These are phyloP conservation scores for Thalpophila matura DNA, from an alignment of 2,888 invertebrate species.

Conservation along the genomic window DNA sequence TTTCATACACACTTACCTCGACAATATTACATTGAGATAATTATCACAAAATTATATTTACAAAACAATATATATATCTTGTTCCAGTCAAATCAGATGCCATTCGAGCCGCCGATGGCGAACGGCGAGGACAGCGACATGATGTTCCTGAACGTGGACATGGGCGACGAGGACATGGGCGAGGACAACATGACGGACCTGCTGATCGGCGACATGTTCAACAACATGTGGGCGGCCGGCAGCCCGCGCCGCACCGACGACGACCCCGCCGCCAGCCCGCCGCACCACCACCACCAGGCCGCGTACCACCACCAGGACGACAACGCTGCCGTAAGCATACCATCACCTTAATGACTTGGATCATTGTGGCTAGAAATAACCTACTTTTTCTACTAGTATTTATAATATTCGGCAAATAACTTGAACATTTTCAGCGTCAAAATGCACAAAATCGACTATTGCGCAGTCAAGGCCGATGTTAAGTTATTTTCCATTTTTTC, in stretches of 20 bases:
- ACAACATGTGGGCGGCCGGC: constrained; percentile 83
- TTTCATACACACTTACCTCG: too few relatives aligned
- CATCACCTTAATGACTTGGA: too few relatives aligned
- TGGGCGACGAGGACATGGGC: constrained; percentile 90
- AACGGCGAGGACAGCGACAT: constrained; percentile 88
- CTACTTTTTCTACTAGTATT: too few relatives aligned
- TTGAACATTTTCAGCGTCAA: too few relatives aligned
- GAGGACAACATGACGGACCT: constrained; percentile 93
- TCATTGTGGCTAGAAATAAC: too few relatives aligned
- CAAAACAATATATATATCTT: too few relatives aligned
- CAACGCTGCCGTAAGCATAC: constrained; percentile 65
- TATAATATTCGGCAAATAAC: too few relatives aligned
- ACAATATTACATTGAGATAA: too few relatives aligned
- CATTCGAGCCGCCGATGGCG: constrained; percentile 85
- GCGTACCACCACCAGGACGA: constrained; percentile 69
- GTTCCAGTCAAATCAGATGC: constrained; percentile 83
- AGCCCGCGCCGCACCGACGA: constrained; percentile 71
- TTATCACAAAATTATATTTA: too few relatives aligned
- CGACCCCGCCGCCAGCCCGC: constrained; percentile 70
- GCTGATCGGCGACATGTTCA: constrained; percentile 93
- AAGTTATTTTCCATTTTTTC: too few relatives aligned
- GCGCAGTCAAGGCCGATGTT: too few relatives aligned
- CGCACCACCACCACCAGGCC: constrained; percentile 68
- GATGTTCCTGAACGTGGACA: constrained; percentile 85
- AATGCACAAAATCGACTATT: too few relatives aligned